Conservation (phyloP, 2,113 vertebrate species). For the Mormyrus iriodes region DNA sequence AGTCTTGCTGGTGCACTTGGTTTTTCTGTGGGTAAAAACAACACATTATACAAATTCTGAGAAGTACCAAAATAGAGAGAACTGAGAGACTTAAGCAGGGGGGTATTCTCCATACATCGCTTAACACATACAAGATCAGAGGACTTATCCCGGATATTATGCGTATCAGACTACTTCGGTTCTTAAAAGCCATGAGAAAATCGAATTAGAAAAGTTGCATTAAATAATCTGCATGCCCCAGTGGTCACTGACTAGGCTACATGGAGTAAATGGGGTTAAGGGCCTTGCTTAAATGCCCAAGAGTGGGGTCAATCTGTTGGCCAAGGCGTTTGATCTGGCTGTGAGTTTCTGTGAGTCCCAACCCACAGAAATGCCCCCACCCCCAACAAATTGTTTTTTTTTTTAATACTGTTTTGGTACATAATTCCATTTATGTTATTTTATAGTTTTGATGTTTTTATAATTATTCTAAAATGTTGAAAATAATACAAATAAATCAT, state of each 20-base stretch:
- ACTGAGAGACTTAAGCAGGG: background rate
- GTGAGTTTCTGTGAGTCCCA: too few species aligned
- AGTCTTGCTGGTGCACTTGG: constrained; percentile 88
- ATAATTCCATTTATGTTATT: too few species aligned
- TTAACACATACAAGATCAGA: background rate
- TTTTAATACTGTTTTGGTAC: too few species aligned
- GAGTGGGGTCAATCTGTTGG: too few species aligned
- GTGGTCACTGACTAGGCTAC: background rate
- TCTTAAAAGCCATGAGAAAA: background rate
- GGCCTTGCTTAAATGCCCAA: too few species aligned
- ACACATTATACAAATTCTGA: background rate
- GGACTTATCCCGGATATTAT: background rate
- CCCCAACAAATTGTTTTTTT: too few species aligned
- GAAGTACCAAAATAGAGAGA: background rate
- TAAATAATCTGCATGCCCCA: background rate
- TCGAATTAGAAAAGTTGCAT: background rate
- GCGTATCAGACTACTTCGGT: background rate
- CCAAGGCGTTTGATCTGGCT: too few species aligned
- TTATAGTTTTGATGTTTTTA: too few species aligned
- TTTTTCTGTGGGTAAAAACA: constrained; percentile 70
- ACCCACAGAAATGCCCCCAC: too few species aligned
- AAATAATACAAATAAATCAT: too few species aligned
- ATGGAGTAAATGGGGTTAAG: too few species aligned
- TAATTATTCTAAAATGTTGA: too few species aligned
- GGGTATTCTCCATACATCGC: background rate